Percentiles rank a stretch among this genome's conserved stretches.
phyloP scores from a whole-genome alignment of 1,140 invertebrate genomes.

The Drosophila sechellia region DNA sequence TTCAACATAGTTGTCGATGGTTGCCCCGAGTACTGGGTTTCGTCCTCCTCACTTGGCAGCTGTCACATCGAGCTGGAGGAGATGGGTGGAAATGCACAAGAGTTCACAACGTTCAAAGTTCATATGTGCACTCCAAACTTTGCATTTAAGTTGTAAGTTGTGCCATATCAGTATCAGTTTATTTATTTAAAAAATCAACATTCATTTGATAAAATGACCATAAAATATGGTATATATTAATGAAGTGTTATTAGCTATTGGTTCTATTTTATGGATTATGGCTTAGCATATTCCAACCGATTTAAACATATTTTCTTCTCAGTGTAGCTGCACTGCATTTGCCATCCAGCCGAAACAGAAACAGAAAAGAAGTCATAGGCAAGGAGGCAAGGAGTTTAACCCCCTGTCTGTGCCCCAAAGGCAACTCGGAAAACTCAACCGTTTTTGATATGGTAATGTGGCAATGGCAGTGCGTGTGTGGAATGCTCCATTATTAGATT shows the following conservation, averaged over 20 bases:
- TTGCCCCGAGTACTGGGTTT: not conserved
- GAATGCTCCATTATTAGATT: slow-evolving; percentile 78
- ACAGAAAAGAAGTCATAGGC: not conserved
- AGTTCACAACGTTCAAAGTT: slow-evolving; percentile 63
- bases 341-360: not conserved
- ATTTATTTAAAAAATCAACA: no score
- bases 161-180: no score
- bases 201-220: no score
- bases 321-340: slow-evolving; percentile 24
- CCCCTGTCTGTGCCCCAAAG: slow-evolving; percentile 52
- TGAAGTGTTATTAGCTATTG: no score
- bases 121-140: slow-evolving; percentile 43
- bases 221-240: no score
- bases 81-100: not conserved
- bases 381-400: not conserved
- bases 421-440: slow-evolving; percentile 22
- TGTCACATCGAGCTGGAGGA: slow-evolving; percentile 12
- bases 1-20: slow-evolving; percentile 74
- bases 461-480: slow-evolving; percentile 77
- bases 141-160: no score
- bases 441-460: slow-evolving; percentile 81
- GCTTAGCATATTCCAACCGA: no score
- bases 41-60: slow-evolving; percentile 28
- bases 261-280: no score
- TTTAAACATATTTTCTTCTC: not conserved